Base-by-base conservation (phyloP, 2,113 vertebrate species). In the Gulo gulo region DNA sequence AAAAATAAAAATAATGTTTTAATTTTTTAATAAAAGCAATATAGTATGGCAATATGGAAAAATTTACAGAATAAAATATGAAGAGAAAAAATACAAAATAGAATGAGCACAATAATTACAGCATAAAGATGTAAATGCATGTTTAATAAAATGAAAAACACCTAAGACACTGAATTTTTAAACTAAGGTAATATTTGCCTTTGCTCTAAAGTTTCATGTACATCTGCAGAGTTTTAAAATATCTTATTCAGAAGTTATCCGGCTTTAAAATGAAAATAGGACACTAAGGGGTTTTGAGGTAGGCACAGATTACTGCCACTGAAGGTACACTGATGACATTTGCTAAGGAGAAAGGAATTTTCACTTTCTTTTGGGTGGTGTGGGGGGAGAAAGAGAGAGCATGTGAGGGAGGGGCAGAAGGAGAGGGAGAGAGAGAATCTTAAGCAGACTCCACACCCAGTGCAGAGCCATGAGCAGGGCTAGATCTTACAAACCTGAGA, bases 81-180 rank as follows among this genome's bases (percentile, higher is more conserved):
- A 88, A 91, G 16, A 84, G 34, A 34, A 91, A 94, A 96, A 96
- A 87, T 74, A 89, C 45, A 90, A 94, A 94, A 85, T 42, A 93
- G 6, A 79, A 89, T 16, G 39, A 94, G 50, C 15, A 79, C 9
- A n/a, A 76, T 71, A 96, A 93, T 93, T 95, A 88, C 0, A 97
- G 6, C 87, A 73, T 81, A 61, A 84, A 96, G 67, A 74, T 65
- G 39, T 84, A 82, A 29, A 80, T 81, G 26, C 61, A 73, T 55
- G 31, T 86, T 63, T 52, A 76, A 90, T 88, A 80, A 76, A 65
- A 61, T 21, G 5, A 63, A 94, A 93, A 79, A 21, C 1, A 47
- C 3, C 47, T 83, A 90, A 45, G 14, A 93, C 65, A 91, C 3
- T 52, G 4, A 94, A 86, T 87, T 39, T 39, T 71, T 96, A 10